Percentiles rank a stretch among this genome's conserved stretches.
Conservation (phyloP, 2,888 invertebrate species). For the Drosophila borborema region DNA sequence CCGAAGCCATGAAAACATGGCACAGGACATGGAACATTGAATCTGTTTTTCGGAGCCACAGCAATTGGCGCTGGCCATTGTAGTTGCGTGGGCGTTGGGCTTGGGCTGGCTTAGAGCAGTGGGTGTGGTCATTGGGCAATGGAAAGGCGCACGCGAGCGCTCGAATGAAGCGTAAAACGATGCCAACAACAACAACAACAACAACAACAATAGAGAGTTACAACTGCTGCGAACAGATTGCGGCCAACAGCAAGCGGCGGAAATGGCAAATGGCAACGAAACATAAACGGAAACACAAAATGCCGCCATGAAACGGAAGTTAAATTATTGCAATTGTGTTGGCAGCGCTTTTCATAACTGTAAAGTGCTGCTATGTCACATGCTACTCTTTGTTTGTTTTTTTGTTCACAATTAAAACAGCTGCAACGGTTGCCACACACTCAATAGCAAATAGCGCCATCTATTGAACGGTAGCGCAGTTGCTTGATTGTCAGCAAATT, state of each 20-base stretch:
- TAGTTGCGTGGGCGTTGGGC: conserved; percentile 34
- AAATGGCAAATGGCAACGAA: conserved; percentile 64
- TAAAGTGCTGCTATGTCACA: conserved; percentile 47
- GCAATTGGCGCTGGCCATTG: conserved; percentile 40
- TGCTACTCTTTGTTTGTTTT: conserved; percentile 9
- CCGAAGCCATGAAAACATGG: conserved; percentile 48
- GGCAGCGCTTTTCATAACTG: conserved; percentile 72
- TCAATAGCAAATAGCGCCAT: conserved; percentile 24
- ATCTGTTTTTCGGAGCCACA: conserved; percentile 52
- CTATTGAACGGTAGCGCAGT: conserved; percentile 7
- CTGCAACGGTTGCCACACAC: conserved; percentile 12
- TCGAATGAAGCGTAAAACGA: conserved; percentile 36
- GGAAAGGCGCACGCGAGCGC: conserved; percentile 24
- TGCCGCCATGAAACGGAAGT: conserved; percentile 75
- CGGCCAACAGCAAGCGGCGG: conserved; percentile 51
- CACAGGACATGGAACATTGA: conserved; percentile 66
- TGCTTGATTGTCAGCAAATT: not conserved
- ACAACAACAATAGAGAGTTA: conserved; percentile 13
- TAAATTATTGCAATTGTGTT: conserved; percentile 77
- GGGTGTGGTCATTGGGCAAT: conserved; percentile 19
- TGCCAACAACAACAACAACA: conserved; percentile 16
- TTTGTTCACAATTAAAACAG: conserved; percentile 26
- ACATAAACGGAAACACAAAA: conserved; percentile 75
- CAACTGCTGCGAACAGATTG: conserved; percentile 65
- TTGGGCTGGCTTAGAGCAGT: conserved; percentile 10